Evolutionary conservation across 2,888 invertebrate genomes (phyloP), one percentile per base, ranked within the genome.

Genomic region (Cheilosia variabilis): DNA sequence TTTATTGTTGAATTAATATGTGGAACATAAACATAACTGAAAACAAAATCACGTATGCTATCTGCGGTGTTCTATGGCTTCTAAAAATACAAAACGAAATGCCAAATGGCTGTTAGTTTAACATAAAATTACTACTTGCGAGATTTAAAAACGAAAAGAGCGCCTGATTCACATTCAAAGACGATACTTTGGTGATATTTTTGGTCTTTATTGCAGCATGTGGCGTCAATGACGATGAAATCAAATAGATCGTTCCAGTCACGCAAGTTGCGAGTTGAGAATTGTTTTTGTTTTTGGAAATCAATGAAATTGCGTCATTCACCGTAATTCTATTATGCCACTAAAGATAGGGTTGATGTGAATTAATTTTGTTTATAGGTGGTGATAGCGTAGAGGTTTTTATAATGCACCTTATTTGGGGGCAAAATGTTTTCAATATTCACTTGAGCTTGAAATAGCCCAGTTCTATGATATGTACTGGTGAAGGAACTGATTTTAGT

Each of bases 1-100:
- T 60, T 60, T 60, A 53, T 15, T 5, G 27, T 27, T 31, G 71
- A 52, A 52, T 60, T 71, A 52, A 52, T 62, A 72, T 43, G 60
- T 62, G 4, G 60, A 62, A 19, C 60, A 41, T 31, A 62, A 62
- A 19, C 60, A 41, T 31, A 62, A 52, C 27, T 52, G 37, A 66
- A 41, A 27, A 41, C 17, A 5, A 41, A 66, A 66, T 52, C 66
- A 24, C 17, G 66, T 66, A 37, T 65, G 66, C 24, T 27, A 17
- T 37, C 22, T 24, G 37, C 9, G 41, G 15, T 68, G 22, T 31
- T 55, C 17, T 31, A 55, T 34, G 55, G 55, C 34, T 55, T 55
- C 55, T 17, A 17, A 52, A 55, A 37, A 37, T 37, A 13, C 17
- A 34, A 55, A 31, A 31, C 31, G 2, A 31, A 31, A 55, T 55